These are phyloP conservation scores for Notothenia rossii DNA, from an alignment of 2,113 vertebrate genomes.

Conservation along the genomic window DNA sequence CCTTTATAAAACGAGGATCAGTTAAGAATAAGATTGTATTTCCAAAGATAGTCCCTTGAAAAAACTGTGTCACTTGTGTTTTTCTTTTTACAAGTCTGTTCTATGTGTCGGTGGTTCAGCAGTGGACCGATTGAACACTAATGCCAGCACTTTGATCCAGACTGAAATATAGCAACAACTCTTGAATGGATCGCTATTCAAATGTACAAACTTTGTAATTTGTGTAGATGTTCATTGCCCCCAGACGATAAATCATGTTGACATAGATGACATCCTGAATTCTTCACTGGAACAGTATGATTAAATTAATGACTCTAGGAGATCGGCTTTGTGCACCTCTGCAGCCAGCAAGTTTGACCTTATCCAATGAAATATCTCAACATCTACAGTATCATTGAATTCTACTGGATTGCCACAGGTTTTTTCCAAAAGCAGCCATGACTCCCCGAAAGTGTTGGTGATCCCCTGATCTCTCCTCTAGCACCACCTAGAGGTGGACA, in stretches of 20 bases:
- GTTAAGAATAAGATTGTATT: slow-evolving; percentile 8
- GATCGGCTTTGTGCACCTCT: neutral
- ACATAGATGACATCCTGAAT: neutral
- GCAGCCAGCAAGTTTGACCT: neutral
- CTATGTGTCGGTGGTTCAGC: neutral
- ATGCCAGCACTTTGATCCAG: neutral
- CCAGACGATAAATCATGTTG: neutral
- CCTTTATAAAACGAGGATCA: slow-evolving; percentile 5
- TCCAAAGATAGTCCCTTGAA: neutral
- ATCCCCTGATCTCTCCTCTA: neutral
- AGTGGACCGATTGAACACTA: neutral
- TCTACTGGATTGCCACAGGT: neutral
- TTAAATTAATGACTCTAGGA: neutral
- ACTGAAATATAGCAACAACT: neutral
- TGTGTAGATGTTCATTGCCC: neutral
- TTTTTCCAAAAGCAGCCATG: neutral
- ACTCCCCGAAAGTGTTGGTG: neutral
- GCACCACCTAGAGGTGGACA: neutral
- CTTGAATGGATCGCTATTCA: neutral
- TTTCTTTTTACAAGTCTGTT: too few species aligned
- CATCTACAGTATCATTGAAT: neutral
- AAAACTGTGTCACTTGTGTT: too few species aligned
- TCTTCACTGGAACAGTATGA: neutral
- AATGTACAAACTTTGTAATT: too few species aligned
- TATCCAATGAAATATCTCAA: neutral